phyloP scores from a whole-genome alignment of 2,797 vertebrate species.

The Masticophis lateralis region DNA sequence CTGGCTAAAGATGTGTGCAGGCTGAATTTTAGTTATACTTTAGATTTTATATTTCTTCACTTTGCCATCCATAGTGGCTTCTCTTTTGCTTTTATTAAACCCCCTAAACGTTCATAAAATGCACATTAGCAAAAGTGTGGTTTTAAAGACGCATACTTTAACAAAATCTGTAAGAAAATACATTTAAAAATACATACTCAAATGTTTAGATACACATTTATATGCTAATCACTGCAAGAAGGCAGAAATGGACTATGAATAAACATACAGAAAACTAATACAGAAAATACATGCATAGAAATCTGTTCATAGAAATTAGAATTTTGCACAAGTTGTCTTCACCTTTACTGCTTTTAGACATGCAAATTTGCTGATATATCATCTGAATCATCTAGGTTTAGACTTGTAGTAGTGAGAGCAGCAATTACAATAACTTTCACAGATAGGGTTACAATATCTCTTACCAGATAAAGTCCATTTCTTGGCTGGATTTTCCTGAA shows the following conservation, averaged over 20 bases:
- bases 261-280: not conserved
- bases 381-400: not conserved
- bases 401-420: not conserved
- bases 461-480: not conserved
- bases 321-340: not conserved
- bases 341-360: not conserved
- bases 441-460: not conserved
- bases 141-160: not conserved
- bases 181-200: not conserved
- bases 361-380: not conserved
- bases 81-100: not conserved
- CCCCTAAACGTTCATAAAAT: not conserved
- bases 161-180: not conserved
- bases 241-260: not conserved
- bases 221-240: not conserved
- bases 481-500: not conserved
- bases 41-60: not conserved
- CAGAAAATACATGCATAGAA: not conserved
- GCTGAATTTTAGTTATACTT: not conserved
- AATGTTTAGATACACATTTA: not conserved
- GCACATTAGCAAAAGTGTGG: not conserved
- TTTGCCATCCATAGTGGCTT: not conserved
- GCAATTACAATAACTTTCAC: not conserved
- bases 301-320: not conserved
- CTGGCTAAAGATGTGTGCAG: not conserved